Conservation (phyloP, 1,140 invertebrate genomes). For the Sarcophaga peregrina region DNA sequence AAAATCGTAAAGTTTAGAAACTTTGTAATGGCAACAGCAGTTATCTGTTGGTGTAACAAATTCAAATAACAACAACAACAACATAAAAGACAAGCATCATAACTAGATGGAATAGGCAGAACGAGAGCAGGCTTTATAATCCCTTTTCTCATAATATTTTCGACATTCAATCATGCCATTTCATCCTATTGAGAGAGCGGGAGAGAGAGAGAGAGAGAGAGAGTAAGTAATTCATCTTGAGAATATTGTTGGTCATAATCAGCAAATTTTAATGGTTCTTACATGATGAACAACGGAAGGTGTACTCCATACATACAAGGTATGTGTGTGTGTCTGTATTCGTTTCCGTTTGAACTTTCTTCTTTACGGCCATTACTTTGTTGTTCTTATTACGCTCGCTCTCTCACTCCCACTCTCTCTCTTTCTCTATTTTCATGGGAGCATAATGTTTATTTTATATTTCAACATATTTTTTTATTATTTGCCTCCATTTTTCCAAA, state of each 20-base stretch:
- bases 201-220: too few relatives aligned
- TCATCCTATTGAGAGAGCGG: too few relatives aligned
- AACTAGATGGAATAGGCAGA: conserved; percentile 21
- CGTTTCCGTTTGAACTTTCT: conserved; percentile 1
- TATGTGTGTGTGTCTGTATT: background rate
- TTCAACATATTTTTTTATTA: conserved; percentile 44
- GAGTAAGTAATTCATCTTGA: conserved; percentile 12
- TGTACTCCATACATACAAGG: background rate
- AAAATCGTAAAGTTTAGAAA: conserved; percentile 64
- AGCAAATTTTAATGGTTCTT: conserved; percentile 42
- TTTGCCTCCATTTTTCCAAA: conserved; percentile 12
- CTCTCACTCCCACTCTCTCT: background rate
- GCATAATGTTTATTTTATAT: conserved; percentile 46
- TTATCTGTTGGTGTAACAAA: conserved; percentile 6
- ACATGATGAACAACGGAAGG: conserved; percentile 39
- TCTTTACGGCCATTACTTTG: conserved; percentile 38
- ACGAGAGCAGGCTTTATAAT: too few relatives aligned
- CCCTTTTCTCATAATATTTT: too few relatives aligned
- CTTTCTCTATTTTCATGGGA: conserved; percentile 27
- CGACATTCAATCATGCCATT: too few relatives aligned
- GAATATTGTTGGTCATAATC: conserved; percentile 35
- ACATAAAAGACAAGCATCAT: too few relatives aligned
- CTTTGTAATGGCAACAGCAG: conserved; percentile 54
- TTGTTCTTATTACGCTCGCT: background rate
- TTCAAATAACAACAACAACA: conserved; percentile 1